Base-by-base conservation (phyloP, 1,140 invertebrate species). In the Xylocopa sonorina region DNA sequence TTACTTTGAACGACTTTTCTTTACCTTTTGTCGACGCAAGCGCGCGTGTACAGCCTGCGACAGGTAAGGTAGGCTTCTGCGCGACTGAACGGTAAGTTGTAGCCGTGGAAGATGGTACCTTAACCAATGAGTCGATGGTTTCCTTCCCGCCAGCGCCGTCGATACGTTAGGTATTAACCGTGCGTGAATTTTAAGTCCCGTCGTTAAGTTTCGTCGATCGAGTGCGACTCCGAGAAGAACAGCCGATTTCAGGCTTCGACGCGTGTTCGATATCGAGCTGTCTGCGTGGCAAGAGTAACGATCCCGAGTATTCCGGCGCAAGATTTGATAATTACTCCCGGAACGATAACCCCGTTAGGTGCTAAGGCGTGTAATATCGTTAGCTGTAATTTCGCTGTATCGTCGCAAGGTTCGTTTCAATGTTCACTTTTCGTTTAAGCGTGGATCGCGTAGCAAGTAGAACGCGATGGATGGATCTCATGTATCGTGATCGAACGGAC, bases 401-500 rank as follows among this genome's bases (percentile, higher is more conserved):
- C 55, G 83, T 82, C 73, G 63, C 50, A 29, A 80, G 48, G 27
- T 79, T 84, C 32, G 64, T 81, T 64, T 18, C 6, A 24, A 34
- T 62, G 21, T 80, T 67, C 29, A 24, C 76, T 60, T 82, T 69
- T 85, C 50, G 29, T 74, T 43, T 32, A 63, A 77, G 24, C 60
- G 43, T 55, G n/a, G 84, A 85, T 71, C 58, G 71, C 48, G 64
- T 62, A 51, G n/a, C n/a, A 29, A 66, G 69, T n/a, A n/a, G 43
- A 78, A 74, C 29, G 51, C 75, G 64, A 85, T 85, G 66, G 84
- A 85, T 85, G 66, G 84, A 85, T 85, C 83, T 85, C 84, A 85
- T 66, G 32, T 24, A 58, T 38, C 41, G 79, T 43, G 69, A 69
- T 84, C 74, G 46, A 10, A 7, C 12, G 73, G 43, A 43, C 60